These are phyloP conservation scores for Heliconius hewitsoni DNA, from an alignment of 1,140 invertebrate species.

Conservation along the genomic window DNA sequence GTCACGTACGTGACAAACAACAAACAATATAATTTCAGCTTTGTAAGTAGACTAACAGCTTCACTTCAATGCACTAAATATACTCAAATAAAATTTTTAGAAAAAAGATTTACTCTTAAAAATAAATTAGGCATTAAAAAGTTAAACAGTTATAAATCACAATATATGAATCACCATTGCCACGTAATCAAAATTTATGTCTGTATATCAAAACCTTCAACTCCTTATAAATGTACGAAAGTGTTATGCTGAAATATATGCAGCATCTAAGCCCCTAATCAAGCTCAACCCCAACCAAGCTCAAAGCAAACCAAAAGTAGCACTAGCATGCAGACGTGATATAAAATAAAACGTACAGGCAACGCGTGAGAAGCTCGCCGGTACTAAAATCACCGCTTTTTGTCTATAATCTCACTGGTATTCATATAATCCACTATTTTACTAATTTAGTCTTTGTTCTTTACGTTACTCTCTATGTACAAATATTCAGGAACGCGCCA, in stretches of 20 bases:
- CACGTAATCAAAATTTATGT: not conserved
- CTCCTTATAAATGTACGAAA: not conserved
- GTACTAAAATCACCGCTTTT: conserved; percentile 78
- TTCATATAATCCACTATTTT: conserved; percentile 69
- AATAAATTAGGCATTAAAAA: not conserved
- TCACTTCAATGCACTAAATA: not conserved
- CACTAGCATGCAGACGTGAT: conserved; percentile 63
- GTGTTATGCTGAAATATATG: not conserved
- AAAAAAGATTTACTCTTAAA: not conserved
- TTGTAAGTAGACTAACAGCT: not conserved
- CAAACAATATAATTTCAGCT: not conserved
- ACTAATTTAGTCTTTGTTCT: conserved; percentile 81
- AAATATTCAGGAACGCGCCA: conserved; percentile 74
- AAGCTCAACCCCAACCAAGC: conserved; percentile 15
- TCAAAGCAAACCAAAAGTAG: conserved; percentile 30
- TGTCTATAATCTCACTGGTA: conserved; percentile 80
- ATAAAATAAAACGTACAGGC: conserved; percentile 74
- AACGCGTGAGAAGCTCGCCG: conserved; percentile 70
- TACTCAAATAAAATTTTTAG: not conserved
- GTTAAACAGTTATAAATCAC: not conserved
- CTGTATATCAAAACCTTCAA: no score
- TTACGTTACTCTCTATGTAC: conserved; percentile 74
- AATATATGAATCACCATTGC: not conserved
- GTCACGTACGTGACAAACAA: not conserved
- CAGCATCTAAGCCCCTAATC: conserved; percentile 15